Percentiles rank a stretch among this genome's conserved stretches.
Conservation (phyloP, 2,888 invertebrate species). For the Rugalucina vietnamica region DNA sequence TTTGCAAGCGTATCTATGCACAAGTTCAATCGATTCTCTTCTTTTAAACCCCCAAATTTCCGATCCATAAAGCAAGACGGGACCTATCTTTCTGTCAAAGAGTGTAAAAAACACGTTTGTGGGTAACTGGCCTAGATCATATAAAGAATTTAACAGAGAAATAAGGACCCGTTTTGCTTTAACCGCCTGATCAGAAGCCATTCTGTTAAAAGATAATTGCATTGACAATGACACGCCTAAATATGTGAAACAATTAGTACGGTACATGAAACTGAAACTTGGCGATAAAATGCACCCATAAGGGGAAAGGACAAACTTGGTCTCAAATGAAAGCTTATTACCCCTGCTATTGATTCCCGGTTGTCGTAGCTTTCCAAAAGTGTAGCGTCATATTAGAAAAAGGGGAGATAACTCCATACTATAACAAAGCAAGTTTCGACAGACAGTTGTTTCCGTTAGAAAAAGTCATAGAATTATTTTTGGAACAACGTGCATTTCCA, state of each 20-base stretch:
- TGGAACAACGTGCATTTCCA: no score
- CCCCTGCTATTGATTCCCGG: no score
- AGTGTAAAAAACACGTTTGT: background rate
- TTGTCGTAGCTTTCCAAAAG: no score
- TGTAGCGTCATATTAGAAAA: no score
- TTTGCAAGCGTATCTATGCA: constrained; percentile 7
- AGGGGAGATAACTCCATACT: no score
- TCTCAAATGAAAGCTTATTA: no score
- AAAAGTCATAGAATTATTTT: no score
- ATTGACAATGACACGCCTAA: constrained; percentile 25
- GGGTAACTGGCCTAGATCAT: background rate
- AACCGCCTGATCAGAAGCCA: background rate
- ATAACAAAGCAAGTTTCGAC: no score
- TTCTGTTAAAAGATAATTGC: constrained; percentile 19
- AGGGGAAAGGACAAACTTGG: no score
- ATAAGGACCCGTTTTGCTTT: constrained; percentile 13
- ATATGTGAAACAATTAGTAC: constrained; percentile 36
- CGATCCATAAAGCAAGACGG: constrained; percentile 34
- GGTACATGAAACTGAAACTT: no score
- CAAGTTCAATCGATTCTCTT: background rate
- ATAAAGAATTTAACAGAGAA: constrained; percentile 10
- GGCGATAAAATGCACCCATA: no score
- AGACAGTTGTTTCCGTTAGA: no score
- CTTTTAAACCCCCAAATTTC: constrained; percentile 20
- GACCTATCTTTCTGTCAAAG: constrained; percentile 33